A percentile compares a stretch with the other conserved stretches of the same genome.
Conservation (phyloP, 2,888 invertebrate species). For the Brachyopa scutellaris region DNA sequence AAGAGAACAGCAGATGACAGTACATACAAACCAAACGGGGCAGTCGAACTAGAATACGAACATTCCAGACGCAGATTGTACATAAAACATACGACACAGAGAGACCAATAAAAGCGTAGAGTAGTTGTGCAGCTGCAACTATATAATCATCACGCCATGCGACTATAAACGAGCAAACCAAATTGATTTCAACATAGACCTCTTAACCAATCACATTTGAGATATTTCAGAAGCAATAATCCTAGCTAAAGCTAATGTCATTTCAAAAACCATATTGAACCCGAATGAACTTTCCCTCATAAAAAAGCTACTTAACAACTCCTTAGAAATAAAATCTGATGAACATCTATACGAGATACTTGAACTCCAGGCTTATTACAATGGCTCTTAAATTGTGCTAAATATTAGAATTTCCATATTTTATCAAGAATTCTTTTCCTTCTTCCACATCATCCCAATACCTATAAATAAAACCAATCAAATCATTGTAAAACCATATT, state of each 20-base stretch:
- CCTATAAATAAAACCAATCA: conserved; percentile 1
- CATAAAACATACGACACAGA: too few relatives aligned
- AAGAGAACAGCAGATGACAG: too few relatives aligned
- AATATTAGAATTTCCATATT: conserved; percentile 22
- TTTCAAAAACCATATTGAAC: conserved; percentile 29
- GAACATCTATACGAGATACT: conserved; percentile 27
- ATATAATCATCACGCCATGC: too few relatives aligned
- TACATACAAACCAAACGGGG: too few relatives aligned
- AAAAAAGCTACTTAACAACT: neutral
- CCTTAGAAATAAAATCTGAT: conserved; percentile 9
- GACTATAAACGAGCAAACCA: too few relatives aligned
- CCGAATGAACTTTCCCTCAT: conserved; percentile 14
- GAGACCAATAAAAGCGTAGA: too few relatives aligned
- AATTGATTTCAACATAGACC: conserved; percentile 32
- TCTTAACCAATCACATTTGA: conserved; percentile 17
- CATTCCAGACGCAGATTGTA: too few relatives aligned
- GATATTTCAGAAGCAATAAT: conserved; percentile 25
- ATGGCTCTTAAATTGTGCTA: too few relatives aligned
- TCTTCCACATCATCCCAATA: conserved; percentile 11
- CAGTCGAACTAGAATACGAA: too few relatives aligned
- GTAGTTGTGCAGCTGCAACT: too few relatives aligned
- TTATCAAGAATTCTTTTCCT: conserved; percentile 1
- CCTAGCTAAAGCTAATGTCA: conserved; percentile 17
- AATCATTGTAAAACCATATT: too few relatives aligned
- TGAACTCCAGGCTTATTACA: too few relatives aligned